Base-by-base conservation (phyloP, 2,797 vertebrate genomes). In the Hipposideros larvatus region DNA sequence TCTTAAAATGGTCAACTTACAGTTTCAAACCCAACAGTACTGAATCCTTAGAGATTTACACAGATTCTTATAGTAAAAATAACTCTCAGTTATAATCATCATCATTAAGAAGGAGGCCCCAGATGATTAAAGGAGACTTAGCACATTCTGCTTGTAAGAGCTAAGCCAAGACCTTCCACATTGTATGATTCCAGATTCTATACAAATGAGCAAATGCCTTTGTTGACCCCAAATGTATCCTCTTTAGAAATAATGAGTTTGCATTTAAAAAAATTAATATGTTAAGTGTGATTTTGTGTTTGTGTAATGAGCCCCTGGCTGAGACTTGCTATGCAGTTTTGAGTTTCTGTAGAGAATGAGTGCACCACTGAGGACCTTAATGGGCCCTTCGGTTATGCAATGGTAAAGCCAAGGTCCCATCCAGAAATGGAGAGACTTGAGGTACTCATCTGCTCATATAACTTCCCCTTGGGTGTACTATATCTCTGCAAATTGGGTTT, bases 1-100 rank as follows among this genome's bases (percentile, higher is more conserved):
- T 79, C 41, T 84, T 84, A 65, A 93, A 75, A 90, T 75, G 96
- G n/a, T 51, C 51, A 87, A 5, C 55, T 66, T 91, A 91, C 16
- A 41, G 34, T 89, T 97, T 98, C 94, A 92, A 97, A 93, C 37
- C 93, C 90, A 96, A 94, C 34, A 31, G 51, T 19, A 13, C 93
- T 88, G 78, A 51, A 51, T 97, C 84, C 93, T 96, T 68, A 0
- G 94, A 71, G 94, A 82, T 97, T 98, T 97, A 92, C 96, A 96
- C 0, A 1, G 46, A 82, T 22, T 22, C 1, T 1, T 92, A 95
- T 0, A 57, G 88, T 89, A 94, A 95, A 92, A 95, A 43, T 63
- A 93, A 97, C 92, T 89, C 95, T 98, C n/a, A 0, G 21, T 95
- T 96, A 37, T 43, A 68, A 87, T 59, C 48, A 87, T 19, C 22